These are phyloP conservation scores for Natator depressus DNA, from an alignment of 2,113 vertebrate genomes.

Conservation along the genomic window DNA sequence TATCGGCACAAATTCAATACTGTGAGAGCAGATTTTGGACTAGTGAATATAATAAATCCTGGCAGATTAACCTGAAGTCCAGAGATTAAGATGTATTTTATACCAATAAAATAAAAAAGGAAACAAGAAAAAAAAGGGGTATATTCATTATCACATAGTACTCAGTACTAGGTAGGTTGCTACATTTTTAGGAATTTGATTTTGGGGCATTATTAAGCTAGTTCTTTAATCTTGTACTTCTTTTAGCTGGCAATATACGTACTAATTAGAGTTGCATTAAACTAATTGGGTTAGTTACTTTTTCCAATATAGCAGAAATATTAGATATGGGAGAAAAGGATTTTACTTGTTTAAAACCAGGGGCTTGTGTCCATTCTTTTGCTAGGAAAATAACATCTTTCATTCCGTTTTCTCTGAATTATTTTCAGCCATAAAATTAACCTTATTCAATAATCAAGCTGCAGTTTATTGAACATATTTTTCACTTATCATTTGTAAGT, in stretches of 20 bases:
- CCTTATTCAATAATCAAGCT: neutral
- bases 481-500: neutral
- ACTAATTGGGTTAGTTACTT: neutral
- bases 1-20: conserved; percentile 6
- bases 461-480: neutral
- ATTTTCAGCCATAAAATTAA: neutral
- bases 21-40: neutral
- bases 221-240: neutral
- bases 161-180: neutral
- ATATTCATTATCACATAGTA: neutral
- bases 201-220: neutral
- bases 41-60: neutral
- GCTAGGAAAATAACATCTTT: neutral
- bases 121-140: neutral
- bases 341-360: neutral
- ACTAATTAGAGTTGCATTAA: neutral
- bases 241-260: neutral
- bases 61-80: neutral
- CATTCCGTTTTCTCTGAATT: neutral
- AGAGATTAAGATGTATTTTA: neutral
- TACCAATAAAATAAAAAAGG: neutral
- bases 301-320: neutral
- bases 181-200: neutral
- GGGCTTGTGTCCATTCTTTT: neutral
- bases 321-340: neutral